These are phyloP conservation scores for Cephalotes varians DNA, from an alignment of 2,888 invertebrate species.

Conservation along the genomic window DNA sequence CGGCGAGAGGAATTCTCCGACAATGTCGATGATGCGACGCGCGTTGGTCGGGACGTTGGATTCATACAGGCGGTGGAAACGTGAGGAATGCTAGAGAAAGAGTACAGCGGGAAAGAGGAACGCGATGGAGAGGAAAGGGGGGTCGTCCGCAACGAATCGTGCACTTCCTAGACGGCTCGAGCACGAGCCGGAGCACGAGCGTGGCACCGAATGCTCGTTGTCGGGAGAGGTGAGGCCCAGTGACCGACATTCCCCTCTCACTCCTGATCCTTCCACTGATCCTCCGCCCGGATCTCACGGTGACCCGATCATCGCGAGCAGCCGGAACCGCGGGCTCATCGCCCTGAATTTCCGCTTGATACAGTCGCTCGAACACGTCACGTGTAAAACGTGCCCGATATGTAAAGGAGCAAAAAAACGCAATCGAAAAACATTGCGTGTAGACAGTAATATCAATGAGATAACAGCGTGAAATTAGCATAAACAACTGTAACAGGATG, in stretches of 20 bases:
- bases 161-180: constrained; percentile 61
- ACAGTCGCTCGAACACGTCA: constrained; percentile 17
- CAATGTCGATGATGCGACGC: neutral
- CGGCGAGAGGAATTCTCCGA: neutral
- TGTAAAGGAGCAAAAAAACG: neutral
- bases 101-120: neutral
- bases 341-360: constrained; percentile 69
- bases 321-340: constrained; percentile 70
- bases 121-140: constrained; percentile 9
- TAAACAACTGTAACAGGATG: too few relatives aligned
- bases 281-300: constrained; percentile 67
- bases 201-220: constrained; percentile 60
- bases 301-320: constrained; percentile 62
- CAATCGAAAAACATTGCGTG: neutral
- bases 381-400: neutral
- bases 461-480: too few relatives aligned
- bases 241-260: constrained; percentile 73
- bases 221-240: constrained; percentile 72
- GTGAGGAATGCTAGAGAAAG: constrained; percentile 19
- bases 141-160: constrained; percentile 14
- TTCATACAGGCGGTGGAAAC: neutral
- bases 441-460: neutral
- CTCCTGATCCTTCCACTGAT: constrained; percentile 42
- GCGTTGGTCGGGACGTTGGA: neutral
- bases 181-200: constrained; percentile 50